These are phyloP conservation scores for Gobius niger DNA, from an alignment of 2,113 vertebrate genomes.

Conservation along the genomic window DNA sequence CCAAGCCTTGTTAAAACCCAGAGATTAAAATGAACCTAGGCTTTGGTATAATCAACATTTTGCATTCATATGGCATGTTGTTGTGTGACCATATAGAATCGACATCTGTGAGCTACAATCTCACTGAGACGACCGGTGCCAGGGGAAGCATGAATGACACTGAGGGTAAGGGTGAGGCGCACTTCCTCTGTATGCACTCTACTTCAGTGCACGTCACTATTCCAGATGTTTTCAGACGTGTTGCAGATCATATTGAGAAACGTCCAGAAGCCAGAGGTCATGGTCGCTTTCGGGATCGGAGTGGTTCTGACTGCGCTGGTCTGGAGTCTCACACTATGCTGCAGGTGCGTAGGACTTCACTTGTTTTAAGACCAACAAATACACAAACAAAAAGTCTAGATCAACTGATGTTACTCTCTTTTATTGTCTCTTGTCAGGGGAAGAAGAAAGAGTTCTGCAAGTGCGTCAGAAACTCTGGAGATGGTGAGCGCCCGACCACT, in stretches of 20 bases:
- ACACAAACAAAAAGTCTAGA: not conserved
- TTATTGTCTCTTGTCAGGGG: slow-evolving; percentile 6
- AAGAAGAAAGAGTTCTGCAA: slow-evolving; percentile 4
- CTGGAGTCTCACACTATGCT: slow-evolving; percentile 30
- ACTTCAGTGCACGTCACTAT: not conserved
- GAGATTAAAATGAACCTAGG: too few species aligned
- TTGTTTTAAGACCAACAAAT: not conserved
- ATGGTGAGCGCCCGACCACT: slow-evolving; percentile 12
- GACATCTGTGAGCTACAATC: too few species aligned
- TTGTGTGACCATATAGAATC: too few species aligned
- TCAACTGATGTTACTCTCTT: not conserved
- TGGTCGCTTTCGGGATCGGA: slow-evolving; percentile 40
- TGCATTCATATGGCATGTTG: too few species aligned
- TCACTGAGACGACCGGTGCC: too few species aligned
- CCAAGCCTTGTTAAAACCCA: too few species aligned
- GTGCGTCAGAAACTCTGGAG: slow-evolving; percentile 30
- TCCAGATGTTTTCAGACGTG: not conserved
- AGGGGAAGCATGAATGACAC: too few species aligned
- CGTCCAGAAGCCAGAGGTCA: not conserved
- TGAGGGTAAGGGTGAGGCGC: too few species aligned
- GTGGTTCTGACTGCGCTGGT: slow-evolving; percentile 23
- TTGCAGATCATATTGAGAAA: fast-evolving
- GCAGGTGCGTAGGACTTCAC: slow-evolving; percentile 40
- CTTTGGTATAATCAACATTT: too few species aligned
- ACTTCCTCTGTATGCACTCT: too few species aligned